These are phyloP conservation scores for Drosophila sp. DNA, from an alignment of 1,140 invertebrate genomes.

Conservation along the genomic window DNA sequence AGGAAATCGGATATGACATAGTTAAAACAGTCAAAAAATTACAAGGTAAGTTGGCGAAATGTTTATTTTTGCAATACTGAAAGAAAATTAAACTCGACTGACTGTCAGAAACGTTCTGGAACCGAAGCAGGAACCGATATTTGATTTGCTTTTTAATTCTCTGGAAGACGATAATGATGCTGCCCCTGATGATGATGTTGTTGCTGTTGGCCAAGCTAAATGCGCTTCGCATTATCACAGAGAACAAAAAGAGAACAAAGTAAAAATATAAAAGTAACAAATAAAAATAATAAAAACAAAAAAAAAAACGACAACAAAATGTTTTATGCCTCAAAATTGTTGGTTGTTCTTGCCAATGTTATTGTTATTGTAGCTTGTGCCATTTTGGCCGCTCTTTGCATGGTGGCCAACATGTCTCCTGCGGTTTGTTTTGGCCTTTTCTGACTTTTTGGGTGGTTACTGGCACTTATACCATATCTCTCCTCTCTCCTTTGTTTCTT, in stretches of 20 bases:
- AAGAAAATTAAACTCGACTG: no score
- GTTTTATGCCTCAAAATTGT: constrained; percentile 81
- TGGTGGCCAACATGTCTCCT: constrained; percentile 79
- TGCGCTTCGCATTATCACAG: constrained; percentile 40
- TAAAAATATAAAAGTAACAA: constrained; percentile 12
- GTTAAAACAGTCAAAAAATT: no score
- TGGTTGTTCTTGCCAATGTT: constrained; percentile 54
- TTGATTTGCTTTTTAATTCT: no score
- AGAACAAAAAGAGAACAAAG: constrained; percentile 12
- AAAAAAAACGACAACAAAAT: constrained; percentile 58
- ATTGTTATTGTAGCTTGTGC: constrained; percentile 39
- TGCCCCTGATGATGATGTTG: constrained; percentile 22
- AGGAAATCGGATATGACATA: no score
- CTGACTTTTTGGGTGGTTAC: constrained; percentile 71
- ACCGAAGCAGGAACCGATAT: no score
- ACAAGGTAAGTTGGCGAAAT: no score
- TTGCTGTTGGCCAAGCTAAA: constrained; percentile 12
- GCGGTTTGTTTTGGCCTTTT: constrained; percentile 64
- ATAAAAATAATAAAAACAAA: constrained; percentile 10
- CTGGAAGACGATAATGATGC: constrained; percentile 15
- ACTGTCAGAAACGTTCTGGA: no score
- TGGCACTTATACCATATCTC: constrained; percentile 26
- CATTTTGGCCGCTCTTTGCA: constrained; percentile 51
- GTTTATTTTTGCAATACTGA: no score
- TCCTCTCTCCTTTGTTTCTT: background rate